Conservation (phyloP, 2,113 vertebrate species). For the Vulpes lagopus region DNA sequence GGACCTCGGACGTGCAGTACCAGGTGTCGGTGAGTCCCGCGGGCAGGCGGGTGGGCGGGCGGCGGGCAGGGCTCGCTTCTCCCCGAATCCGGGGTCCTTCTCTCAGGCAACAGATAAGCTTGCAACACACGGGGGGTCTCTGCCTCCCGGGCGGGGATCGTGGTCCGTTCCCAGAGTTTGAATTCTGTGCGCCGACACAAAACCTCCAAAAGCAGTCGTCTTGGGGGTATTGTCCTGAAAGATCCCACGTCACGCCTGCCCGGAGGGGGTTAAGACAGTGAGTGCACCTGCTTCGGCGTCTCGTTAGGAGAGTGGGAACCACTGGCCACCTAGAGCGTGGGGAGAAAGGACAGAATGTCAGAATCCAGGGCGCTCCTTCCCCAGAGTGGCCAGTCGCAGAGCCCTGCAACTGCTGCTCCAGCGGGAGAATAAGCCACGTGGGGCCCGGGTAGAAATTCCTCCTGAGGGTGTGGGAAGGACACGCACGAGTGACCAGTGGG, state of each 20-base stretch:
- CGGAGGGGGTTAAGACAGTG: background rate
- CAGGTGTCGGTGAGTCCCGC: constrained; percentile 93
- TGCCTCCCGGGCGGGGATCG: accelerated
- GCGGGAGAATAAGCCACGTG: accelerated
- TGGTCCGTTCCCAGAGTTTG: background rate
- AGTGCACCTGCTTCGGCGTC: background rate
- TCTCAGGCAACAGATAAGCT: accelerated
- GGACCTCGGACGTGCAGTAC: constrained; percentile 92
- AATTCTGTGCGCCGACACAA: accelerated
- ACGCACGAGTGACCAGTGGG: accelerated
- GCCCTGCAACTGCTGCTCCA: background rate
- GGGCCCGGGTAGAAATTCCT: background rate
- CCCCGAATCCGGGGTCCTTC: background rate
- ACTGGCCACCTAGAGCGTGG: background rate
- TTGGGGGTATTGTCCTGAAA: background rate
- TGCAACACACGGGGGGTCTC: accelerated
- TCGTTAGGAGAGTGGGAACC: background rate
- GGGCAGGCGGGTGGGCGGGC: background rate
- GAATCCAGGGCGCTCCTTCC: background rate
- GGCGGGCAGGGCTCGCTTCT: too few relatives aligned
- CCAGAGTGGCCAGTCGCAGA: background rate
- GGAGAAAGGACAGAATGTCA: background rate
- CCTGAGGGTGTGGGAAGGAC: background rate
- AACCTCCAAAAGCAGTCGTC: background rate
- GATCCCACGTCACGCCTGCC: background rate